These are phyloP conservation scores for Periphyllus acericola DNA, from an alignment of 2,888 invertebrate species.

Conservation along the genomic window DNA sequence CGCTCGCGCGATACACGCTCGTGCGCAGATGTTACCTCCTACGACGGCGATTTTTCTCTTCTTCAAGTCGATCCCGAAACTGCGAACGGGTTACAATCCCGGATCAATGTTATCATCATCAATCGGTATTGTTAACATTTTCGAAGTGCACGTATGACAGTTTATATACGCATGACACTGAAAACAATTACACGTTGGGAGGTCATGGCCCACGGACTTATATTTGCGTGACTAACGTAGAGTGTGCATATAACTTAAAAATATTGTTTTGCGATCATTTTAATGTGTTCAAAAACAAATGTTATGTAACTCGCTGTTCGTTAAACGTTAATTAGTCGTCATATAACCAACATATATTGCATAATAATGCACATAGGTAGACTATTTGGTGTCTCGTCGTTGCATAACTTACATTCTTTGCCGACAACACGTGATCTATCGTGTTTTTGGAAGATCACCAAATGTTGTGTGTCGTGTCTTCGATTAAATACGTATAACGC, in stretches of 20 bases:
- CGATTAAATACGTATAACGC: neutral
- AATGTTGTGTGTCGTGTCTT: neutral
- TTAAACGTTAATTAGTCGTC: slow-evolving; percentile 35
- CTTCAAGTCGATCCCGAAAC: too few species aligned
- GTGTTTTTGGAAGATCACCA: slow-evolving; percentile 41
- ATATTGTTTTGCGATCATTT: neutral
- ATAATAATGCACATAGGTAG: slow-evolving; percentile 1
- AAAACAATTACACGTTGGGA: too few species aligned
- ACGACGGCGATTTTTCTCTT: too few species aligned
- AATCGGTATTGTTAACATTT: too few species aligned
- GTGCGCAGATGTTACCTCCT: too few species aligned
- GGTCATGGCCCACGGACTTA: too few species aligned
- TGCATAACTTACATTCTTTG: slow-evolving; percentile 38
- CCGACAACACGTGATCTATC: neutral
- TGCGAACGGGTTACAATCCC: too few species aligned
- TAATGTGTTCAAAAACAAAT: slow-evolving; percentile 14
- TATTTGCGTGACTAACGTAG: too few species aligned
- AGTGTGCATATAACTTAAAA: neutral
- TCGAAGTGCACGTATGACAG: too few species aligned
- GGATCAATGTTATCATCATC: too few species aligned
- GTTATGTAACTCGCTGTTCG: neutral
- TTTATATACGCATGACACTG: too few species aligned
- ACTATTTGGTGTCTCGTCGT: neutral
- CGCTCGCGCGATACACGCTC: too few species aligned
- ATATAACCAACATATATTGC: neutral